Conservation (phyloP, 2,888 invertebrate species). For the Scaptomyza tumidula region DNA sequence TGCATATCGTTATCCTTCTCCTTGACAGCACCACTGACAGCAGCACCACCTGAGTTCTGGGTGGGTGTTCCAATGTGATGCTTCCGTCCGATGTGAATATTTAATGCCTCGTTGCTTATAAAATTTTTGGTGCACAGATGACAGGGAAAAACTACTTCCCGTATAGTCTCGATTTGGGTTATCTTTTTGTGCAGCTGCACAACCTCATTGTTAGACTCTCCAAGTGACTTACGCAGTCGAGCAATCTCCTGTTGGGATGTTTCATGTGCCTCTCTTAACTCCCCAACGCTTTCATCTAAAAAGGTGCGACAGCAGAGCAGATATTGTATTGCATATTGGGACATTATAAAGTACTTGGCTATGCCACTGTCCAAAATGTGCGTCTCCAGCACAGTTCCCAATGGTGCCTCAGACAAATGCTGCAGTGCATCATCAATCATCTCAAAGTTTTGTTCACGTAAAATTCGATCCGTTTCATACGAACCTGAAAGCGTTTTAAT, state of each 20-base stretch:
- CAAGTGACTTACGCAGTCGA: conserved; percentile 67
- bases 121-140: conserved; percentile 84
- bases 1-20: conserved; percentile 82
- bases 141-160: conserved; percentile 83
- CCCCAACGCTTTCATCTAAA: conserved; percentile 81
- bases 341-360: conserved; percentile 83
- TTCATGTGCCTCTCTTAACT: conserved; percentile 73
- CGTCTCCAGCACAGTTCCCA: conserved; percentile 80
- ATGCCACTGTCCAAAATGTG: conserved; percentile 84
- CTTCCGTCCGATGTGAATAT: conserved; percentile 81
- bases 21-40: conserved; percentile 19
- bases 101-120: conserved; percentile 83
- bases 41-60: conserved; percentile 6
- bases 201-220: conserved; percentile 81
- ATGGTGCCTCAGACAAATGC: conserved; percentile 82
- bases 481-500: conserved; percentile 65
- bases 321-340: conserved; percentile 83
- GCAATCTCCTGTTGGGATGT: conserved; percentile 76
- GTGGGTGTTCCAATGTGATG: conserved; percentile 70
- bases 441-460: conserved; percentile 82
- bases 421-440: conserved; percentile 77
- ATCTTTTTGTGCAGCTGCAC: conserved; percentile 82
- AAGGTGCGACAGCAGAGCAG: conserved; percentile 83
- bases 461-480: conserved; percentile 81
- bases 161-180: conserved; percentile 82